Evolutionary conservation across 2,797 vertebrate species (phyloP).

Genomic region (Capromys pilorides): DNA sequence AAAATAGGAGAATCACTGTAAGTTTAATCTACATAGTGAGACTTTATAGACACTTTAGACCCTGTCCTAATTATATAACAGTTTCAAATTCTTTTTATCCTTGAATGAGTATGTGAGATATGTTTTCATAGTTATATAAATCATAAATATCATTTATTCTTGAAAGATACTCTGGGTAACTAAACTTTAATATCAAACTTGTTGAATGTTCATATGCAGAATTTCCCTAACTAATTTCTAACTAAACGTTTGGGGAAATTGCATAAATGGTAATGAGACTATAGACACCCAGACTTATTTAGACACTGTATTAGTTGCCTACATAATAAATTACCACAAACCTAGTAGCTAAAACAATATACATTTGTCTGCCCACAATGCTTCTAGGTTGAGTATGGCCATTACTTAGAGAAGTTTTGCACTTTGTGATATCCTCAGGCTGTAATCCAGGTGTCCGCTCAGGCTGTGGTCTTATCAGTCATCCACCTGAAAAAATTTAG

Average conservation of each 20-base stretch:
- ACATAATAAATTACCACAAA: neutral
- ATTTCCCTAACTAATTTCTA: neutral
- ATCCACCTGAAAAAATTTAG: neutral
- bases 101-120: slow-evolving; percentile 1
- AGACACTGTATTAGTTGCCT: neutral
- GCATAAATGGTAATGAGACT: neutral
- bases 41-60: too few species aligned
- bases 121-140: neutral
- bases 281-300: neutral
- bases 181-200: slow-evolving; percentile 6
- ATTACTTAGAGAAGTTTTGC: neutral
- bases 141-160: neutral
- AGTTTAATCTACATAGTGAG: too few species aligned
- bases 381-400: too few species aligned
- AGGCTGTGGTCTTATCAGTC: neutral
- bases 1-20: too few species aligned
- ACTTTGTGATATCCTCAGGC: neutral
- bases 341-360: neutral
- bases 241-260: neutral
- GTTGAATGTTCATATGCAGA: neutral
- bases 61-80: too few species aligned
- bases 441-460: neutral
- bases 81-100: neutral
- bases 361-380: neutral
- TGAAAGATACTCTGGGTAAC: neutral